Evolutionary conservation across 1,140 invertebrate species (phyloP), one percentile per base, ranked within the genome.

Genomic region (Drosophila sulfurigaster): DNA sequence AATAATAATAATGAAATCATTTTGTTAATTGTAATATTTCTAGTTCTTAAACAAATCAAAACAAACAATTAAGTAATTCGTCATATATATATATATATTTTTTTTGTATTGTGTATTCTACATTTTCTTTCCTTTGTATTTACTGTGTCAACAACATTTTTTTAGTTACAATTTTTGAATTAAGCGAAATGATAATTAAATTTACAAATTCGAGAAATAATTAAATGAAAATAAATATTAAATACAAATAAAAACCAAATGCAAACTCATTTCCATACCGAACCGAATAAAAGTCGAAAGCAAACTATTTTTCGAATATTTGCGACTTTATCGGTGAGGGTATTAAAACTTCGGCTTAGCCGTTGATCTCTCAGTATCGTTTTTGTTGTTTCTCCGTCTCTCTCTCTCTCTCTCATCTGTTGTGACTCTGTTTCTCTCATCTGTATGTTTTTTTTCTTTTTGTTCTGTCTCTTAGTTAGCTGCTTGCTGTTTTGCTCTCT

Each of bases 131-230:
- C 25, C 52, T 65, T 57, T 76, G 58, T 76, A 70, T 66, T 62
- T 76, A 76, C 60, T 76, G 45, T 48, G 68, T 63, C 60, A 32
- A 48, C 67, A 25, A 25, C 20, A 25, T 25, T 54, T 67, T 54
- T 75, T 87, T 86, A 86, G 82, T 86, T 86, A 81, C 64, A 78
- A 88, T 68, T 79, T 79, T 72, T 75, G 70, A 69, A 69, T 78
- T 71, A 89, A 78, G 73, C 76, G 73, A 91, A 72, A 82, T 77
- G 60, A 71, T 81, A 90, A 74, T 66, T 73, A 73, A 73, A 77
- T 46, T 59, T 6, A 58, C 52, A 25, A 75, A 69, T 59, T 62
- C n/a, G 43, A 81, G 10, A 69, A 57, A 59, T 11, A 75, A 54
- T 45, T 45, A 41, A 41, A 68, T 64, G 54, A 78, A 43, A 43